These are phyloP conservation scores for Sepioteuthis lessoniana DNA, from an alignment of 2,888 invertebrate genomes.

Conservation along the genomic window DNA sequence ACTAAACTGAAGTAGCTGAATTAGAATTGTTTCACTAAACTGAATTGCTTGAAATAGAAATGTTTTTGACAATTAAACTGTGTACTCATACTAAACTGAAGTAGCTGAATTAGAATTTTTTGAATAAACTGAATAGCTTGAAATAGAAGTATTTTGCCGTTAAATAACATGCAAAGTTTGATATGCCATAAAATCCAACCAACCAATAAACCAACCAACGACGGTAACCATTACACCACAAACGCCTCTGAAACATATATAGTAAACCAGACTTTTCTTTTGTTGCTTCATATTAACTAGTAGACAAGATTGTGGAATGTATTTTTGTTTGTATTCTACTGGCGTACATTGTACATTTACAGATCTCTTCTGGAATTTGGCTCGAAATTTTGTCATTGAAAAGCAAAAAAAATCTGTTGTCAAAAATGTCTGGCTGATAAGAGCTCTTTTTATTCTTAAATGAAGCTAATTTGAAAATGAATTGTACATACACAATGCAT, in stretches of 20 bases:
- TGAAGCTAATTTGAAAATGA: constrained; percentile 33
- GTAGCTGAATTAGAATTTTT: no score
- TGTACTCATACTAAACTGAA: no score
- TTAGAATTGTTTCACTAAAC: no score
- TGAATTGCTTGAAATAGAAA: no score
- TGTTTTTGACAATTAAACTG: no score
- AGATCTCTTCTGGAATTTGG: neutral
- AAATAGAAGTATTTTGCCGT: no score
- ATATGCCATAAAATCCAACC: no score
- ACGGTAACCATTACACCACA: no score
- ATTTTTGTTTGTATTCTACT: neutral
- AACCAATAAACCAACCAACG: no score
- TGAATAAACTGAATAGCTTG: no score
- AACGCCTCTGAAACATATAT: neutral
- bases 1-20: no score
- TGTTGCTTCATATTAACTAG: neutral
- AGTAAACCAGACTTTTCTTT: neutral
- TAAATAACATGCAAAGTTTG: no score
- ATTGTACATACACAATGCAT: neutral
- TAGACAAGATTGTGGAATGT: constrained; percentile 25
- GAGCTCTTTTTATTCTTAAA: constrained; percentile 33
- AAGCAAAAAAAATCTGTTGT: neutral
- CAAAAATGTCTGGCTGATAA: constrained; percentile 21
- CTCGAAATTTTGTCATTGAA: constrained; percentile 16
- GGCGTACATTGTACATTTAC: neutral